Evolutionary conservation across 2,113 vertebrate species (phyloP).

Genomic region (Antennarius striatus): DNA sequence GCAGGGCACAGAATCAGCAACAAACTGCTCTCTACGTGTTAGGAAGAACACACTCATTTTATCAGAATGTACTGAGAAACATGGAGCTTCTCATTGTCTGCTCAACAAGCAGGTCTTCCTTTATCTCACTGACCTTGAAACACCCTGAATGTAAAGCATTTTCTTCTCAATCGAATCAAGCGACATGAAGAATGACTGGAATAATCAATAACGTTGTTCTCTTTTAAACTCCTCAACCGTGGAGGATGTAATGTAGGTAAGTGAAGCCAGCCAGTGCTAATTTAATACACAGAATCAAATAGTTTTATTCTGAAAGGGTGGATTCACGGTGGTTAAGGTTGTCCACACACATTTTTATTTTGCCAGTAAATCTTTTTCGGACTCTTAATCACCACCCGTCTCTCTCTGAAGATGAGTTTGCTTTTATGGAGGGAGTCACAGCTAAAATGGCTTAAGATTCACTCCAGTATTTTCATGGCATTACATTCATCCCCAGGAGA

Average conservation of each 20-base stretch:
- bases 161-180: conserved; percentile 4
- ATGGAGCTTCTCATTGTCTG: conserved; percentile 44
- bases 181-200: conserved; percentile 31
- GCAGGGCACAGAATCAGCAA: conserved; percentile 36
- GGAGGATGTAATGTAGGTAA: conserved; percentile 24
- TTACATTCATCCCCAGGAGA: conserved; percentile 24
- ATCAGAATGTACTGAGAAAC: conserved; percentile 53
- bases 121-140: conserved; percentile 65
- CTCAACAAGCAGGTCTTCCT: conserved; percentile 36
- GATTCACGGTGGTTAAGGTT: background rate
- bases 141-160: conserved; percentile 51
- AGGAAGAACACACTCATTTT: conserved; percentile 50
- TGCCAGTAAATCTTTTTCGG: background rate
- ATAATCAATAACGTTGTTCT: conserved; percentile 56
- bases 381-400: background rate
- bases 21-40: conserved; percentile 48
- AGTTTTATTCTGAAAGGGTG: conserved; percentile 5
- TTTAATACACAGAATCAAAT: conserved; percentile 19
- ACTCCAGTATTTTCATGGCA: conserved; percentile 27
- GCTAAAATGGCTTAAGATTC: conserved; percentile 23
- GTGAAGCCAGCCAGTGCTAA: conserved; percentile 30
- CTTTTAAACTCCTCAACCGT: conserved; percentile 29
- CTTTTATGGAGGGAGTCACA: conserved; percentile 15
- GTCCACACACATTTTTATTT: background rate
- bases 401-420: conserved; percentile 11